These are phyloP conservation scores for Melanotaenia nigrans DNA, from an alignment of 2,797 vertebrate genomes.

Conservation along the genomic window DNA sequence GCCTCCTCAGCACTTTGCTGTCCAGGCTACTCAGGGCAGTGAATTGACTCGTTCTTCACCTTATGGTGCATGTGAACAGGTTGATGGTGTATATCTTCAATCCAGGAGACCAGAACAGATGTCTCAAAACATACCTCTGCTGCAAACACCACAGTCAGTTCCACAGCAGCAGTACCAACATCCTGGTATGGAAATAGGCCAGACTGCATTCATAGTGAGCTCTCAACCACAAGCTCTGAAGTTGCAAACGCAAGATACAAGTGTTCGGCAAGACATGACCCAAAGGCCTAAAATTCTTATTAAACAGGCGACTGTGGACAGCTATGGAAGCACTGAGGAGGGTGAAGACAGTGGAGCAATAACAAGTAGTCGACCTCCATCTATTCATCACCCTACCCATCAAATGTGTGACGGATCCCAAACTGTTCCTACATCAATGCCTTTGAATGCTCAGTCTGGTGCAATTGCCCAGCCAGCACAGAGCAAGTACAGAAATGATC, in stretches of 20 bases:
- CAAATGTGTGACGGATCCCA: conserved; percentile 16
- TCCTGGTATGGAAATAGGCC: conserved; percentile 18
- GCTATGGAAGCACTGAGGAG: conserved; percentile 66
- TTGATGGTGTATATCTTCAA: conserved; percentile 30
- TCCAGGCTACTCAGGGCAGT: conserved; percentile 14
- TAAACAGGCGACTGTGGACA: conserved; percentile 77
- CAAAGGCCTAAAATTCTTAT: conserved; percentile 67
- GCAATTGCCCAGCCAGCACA: conserved; percentile 21
- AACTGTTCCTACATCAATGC: conserved; percentile 17
- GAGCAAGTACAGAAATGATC: conserved; percentile 5
- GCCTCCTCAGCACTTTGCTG: conserved; percentile 17
- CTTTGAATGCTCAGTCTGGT: conserved; percentile 23
- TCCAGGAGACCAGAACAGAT: conserved; percentile 26
- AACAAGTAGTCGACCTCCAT: conserved; percentile 6
- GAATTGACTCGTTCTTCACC: conserved; percentile 5
- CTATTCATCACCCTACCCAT: conserved; percentile 18
- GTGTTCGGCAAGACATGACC: conserved; percentile 33
- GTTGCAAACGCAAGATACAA: conserved; percentile 50
- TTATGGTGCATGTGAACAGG: conserved; percentile 31
- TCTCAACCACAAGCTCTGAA: conserved; percentile 33
- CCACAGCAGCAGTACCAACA: conserved; percentile 50
- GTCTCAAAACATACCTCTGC: conserved; percentile 18
- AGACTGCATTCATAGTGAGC: conserved; percentile 14
- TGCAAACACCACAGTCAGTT: conserved; percentile 45
- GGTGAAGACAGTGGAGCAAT: conserved; percentile 34